Evolutionary conservation across 2,888 invertebrate species (phyloP).

Genomic region (Agriopis marginaria): DNA sequence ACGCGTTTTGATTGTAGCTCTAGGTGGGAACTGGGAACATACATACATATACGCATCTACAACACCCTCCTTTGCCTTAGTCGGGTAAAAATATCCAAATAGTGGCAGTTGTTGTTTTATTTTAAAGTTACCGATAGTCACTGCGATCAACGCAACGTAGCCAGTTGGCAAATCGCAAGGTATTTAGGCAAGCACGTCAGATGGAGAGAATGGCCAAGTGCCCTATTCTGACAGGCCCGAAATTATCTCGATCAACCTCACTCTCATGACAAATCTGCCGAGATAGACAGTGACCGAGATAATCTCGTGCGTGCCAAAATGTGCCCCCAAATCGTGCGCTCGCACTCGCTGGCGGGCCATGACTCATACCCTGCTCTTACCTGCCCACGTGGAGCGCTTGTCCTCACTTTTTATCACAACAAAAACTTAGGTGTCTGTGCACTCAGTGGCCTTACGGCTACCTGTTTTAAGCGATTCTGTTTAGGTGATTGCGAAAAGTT

Average conservation of each 20-base stretch:
- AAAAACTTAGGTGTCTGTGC: constrained; percentile 47
- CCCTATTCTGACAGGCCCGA: neutral
- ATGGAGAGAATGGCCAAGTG: constrained; percentile 7
- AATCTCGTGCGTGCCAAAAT: constrained; percentile 7
- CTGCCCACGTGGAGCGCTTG: constrained; percentile 59
- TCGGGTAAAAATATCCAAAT: neutral
- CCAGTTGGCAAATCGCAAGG: constrained; percentile 23
- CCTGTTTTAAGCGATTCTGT: too few species aligned
- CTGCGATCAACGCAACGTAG: constrained; percentile 8
- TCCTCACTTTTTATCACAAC: constrained; percentile 52
- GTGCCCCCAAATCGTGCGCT: constrained; percentile 32
- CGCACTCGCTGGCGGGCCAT: constrained; percentile 40
- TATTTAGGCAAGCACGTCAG: constrained; percentile 22
- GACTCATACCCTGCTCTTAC: constrained; percentile 55
- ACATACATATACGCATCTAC: too few species aligned
- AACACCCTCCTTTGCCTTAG: too few species aligned
- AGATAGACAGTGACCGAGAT: neutral
- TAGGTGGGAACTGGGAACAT: too few species aligned
- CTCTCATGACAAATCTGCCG: neutral
- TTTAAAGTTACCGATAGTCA: constrained; percentile 12
- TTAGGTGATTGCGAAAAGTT: too few species aligned
- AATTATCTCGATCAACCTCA: neutral
- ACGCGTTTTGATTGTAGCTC: too few species aligned
- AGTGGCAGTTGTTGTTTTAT: neutral
- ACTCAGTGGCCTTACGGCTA: neutral